Conservation (phyloP, 2,888 invertebrate species). For the Polymixis flavicincta region DNA sequence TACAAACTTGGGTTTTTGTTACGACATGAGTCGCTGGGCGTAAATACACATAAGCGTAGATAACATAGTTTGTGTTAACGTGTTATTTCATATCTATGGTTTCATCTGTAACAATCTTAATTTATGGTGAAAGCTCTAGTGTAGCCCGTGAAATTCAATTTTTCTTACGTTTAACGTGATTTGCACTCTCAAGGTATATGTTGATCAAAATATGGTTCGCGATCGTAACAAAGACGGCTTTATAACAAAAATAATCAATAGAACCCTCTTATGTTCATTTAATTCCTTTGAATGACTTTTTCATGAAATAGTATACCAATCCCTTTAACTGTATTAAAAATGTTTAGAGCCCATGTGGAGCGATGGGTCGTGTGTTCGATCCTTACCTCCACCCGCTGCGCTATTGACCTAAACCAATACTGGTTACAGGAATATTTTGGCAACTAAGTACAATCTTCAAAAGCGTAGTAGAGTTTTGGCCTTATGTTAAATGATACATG, state of each 20-base stretch:
- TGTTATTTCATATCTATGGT: background rate
- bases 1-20: constrained; percentile 62
- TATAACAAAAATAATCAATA: no score
- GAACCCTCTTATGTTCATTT: no score
- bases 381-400: background rate
- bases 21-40: constrained; percentile 8
- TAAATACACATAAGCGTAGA: background rate
- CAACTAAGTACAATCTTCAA: background rate
- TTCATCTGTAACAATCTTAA: background rate
- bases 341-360: no score
- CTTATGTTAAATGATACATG: background rate
- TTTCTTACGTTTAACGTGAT: no score
- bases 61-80: constrained; percentile 17
- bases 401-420: background rate
- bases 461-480: no score
- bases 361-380: background rate
- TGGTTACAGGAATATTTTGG: background rate
- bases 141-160: no score
- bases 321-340: background rate
- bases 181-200: no score
- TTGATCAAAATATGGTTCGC: no score
- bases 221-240: no score
- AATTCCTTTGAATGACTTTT: no score
- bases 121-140: no score
- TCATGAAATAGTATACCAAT: no score